Percentiles rank a stretch among this genome's conserved stretches.
phyloP scores from a whole-genome alignment of 2,888 invertebrate species.

The Magallana nippona region DNA sequence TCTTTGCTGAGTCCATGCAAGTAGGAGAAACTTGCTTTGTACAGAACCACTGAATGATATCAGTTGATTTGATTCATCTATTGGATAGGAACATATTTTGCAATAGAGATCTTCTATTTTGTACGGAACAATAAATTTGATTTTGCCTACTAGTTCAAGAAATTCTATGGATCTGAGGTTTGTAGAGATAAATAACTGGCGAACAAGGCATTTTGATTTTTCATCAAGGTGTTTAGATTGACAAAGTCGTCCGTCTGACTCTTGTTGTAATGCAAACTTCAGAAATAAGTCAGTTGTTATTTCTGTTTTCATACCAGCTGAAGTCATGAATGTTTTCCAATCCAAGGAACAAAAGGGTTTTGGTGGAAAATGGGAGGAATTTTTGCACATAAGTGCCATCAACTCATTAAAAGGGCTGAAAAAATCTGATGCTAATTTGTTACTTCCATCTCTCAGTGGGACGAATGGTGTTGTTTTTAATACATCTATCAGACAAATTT shows the following conservation, averaged over 20 bases:
- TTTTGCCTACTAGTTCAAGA: slow-evolving; percentile 33
- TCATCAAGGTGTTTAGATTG: slow-evolving; percentile 31
- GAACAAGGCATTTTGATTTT: slow-evolving; percentile 44
- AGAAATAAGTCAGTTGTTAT: slow-evolving; percentile 48
- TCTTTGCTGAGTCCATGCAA: slow-evolving; percentile 51
- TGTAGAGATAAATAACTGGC: slow-evolving; percentile 21
- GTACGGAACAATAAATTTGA: slow-evolving; percentile 54
- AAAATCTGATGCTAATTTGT: slow-evolving; percentile 12
- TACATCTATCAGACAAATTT: slow-evolving; percentile 19
- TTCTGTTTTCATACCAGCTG: slow-evolving; percentile 48
- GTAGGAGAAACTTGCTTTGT: neutral
- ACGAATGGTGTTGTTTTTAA: slow-evolving; percentile 33
- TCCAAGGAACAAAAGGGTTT: neutral
- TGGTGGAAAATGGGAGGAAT: slow-evolving; percentile 44
- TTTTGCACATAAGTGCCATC: neutral
- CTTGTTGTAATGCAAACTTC: slow-evolving; percentile 50
- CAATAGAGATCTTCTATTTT: slow-evolving; percentile 3
- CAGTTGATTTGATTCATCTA: slow-evolving; percentile 34
- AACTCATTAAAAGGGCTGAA: slow-evolving; percentile 21
- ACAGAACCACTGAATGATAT: slow-evolving; percentile 53
- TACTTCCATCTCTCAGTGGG: neutral
- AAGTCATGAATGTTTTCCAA: slow-evolving; percentile 51
- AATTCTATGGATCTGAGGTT: slow-evolving; percentile 27
- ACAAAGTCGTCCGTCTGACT: neutral
- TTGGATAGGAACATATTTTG: slow-evolving; percentile 38